Conservation (phyloP, 2,797 vertebrate species). For the Caiman crocodilus region DNA sequence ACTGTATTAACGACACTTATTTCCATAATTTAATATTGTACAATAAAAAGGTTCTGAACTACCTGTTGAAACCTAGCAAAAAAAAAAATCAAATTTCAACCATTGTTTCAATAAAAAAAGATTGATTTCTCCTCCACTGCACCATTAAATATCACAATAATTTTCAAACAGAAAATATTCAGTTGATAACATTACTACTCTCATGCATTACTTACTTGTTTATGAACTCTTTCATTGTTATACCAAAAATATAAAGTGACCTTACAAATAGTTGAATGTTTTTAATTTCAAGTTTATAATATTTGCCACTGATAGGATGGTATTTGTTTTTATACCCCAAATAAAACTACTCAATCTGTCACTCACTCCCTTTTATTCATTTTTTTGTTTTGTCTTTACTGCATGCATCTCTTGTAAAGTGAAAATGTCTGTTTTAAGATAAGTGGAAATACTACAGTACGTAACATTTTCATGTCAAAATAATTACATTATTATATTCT, state of each 20-base stretch:
- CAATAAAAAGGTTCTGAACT: constrained; percentile 40
- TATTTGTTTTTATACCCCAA: constrained; percentile 78
- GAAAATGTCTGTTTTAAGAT: constrained; percentile 82
- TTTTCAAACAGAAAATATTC: neutral
- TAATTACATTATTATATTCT: constrained; percentile 84
- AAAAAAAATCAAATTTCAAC: neutral
- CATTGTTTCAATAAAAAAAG: neutral
- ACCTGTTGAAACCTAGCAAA: neutral
- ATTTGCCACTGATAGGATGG: constrained; percentile 66
- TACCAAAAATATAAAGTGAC: constrained; percentile 39
- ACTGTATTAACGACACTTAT: constrained; percentile 53
- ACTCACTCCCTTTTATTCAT: constrained; percentile 76
- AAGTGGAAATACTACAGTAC: constrained; percentile 80
- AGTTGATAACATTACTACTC: neutral
- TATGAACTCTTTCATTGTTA: neutral
- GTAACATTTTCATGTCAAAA: constrained; percentile 84
- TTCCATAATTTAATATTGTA: constrained; percentile 40
- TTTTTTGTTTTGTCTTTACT: constrained; percentile 80
- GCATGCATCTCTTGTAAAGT: constrained; percentile 76
- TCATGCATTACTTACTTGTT: neutral
- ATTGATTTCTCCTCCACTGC: neutral
- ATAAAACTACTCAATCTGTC: constrained; percentile 78
- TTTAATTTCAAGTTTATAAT: constrained; percentile 69
- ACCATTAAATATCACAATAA: neutral
- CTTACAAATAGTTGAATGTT: constrained; percentile 31